A percentile compares a stretch with the other conserved stretches of the same genome.
phyloP scores from a whole-genome alignment of 2,888 invertebrate genomes.

The Eupithecia exiguata region DNA sequence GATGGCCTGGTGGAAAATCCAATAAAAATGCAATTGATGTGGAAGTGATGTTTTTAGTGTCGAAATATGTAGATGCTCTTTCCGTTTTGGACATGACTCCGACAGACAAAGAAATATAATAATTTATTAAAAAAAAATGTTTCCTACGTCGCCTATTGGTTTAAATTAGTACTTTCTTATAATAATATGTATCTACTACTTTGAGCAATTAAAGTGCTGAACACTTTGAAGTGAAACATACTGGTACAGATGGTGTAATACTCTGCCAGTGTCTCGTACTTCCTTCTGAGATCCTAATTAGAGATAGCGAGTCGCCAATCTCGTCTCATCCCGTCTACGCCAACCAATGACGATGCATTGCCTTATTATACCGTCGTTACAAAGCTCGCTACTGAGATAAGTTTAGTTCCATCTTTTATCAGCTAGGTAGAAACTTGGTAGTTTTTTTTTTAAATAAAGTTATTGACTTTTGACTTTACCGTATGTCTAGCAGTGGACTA shows the following conservation, averaged over 20 bases:
- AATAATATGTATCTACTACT: not conserved
- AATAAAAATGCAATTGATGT: not conserved
- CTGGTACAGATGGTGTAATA: conserved; percentile 41
- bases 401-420: conserved; percentile 21
- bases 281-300: conserved; percentile 78
- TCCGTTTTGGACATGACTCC: no score
- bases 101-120: no score
- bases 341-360: conserved; percentile 28
- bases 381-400: conserved; percentile 27
- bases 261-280: conserved; percentile 61
- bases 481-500: not conserved
- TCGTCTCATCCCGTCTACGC: conserved; percentile 66
- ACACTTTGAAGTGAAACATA: not conserved
- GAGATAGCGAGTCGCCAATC: conserved; percentile 68
- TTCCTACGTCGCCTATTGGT: not conserved
- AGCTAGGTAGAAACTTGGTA: conserved; percentile 13
- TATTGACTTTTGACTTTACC: no score
- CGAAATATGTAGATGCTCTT: not conserved
- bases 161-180: not conserved
- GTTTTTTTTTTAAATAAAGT: no score
- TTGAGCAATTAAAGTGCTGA: not conserved
- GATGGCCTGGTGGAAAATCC: not conserved
- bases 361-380: conserved; percentile 34
- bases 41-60: not conserved
- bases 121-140: no score